Conservation (phyloP, 2,113 vertebrate species). For the Lota lota region DNA sequence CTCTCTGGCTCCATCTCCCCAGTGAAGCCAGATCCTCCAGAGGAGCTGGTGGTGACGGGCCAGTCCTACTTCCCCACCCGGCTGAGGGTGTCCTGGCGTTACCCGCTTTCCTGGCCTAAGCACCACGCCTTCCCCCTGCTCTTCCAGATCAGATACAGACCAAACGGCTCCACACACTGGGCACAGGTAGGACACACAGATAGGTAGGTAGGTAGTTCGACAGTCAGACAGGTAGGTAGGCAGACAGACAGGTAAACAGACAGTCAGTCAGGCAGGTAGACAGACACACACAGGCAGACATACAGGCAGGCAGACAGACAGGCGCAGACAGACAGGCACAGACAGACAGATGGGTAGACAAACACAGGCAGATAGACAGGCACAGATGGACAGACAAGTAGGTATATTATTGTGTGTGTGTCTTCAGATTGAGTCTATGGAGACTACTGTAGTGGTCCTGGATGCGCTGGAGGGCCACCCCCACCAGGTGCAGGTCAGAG, state of each 20-base stretch:
- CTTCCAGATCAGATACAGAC: slow-evolving; percentile 72
- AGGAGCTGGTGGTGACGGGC: slow-evolving; percentile 32
- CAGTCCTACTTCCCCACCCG: slow-evolving; percentile 49
- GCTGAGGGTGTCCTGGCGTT: slow-evolving; percentile 60
- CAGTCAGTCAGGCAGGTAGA: too few species aligned
- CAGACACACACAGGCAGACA: too few species aligned
- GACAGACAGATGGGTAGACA: not conserved
- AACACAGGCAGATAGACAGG: not conserved
- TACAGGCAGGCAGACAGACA: too few species aligned
- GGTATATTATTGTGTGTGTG: not conserved
- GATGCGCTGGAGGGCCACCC: slow-evolving; percentile 64
- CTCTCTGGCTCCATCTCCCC: slow-evolving; percentile 2
- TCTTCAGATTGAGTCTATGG: slow-evolving; percentile 48
- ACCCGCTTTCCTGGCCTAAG: slow-evolving; percentile 63
- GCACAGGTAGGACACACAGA: slow-evolving; percentile 53
- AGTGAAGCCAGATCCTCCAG: slow-evolving; percentile 76
- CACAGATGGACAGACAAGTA: not conserved
- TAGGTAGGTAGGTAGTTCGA: too few species aligned
- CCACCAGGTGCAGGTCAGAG: slow-evolving; percentile 69
- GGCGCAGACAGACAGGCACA: not conserved
- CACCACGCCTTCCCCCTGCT: slow-evolving; percentile 52
- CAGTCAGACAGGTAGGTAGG: too few species aligned
- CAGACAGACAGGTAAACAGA: too few species aligned
- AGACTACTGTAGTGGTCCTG: slow-evolving; percentile 37
- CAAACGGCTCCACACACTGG: slow-evolving; percentile 64